These are phyloP conservation scores for Phrynocephalus forsythii DNA, from an alignment of 2,797 vertebrate genomes.

Conservation along the genomic window DNA sequence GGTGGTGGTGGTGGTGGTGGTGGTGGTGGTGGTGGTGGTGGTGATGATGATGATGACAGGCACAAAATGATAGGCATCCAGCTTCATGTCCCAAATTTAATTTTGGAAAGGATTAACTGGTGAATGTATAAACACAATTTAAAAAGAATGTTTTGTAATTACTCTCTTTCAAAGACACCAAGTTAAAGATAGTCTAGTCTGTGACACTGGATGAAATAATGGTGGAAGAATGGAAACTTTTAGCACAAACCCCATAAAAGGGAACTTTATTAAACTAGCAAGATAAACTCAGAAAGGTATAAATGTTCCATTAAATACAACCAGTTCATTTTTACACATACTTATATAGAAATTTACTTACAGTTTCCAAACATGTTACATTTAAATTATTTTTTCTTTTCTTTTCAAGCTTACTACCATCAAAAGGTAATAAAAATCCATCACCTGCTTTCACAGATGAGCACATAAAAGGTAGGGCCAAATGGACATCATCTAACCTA, in stretches of 20 bases:
- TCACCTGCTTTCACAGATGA: conserved; percentile 71
- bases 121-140: conserved; percentile 28
- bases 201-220: background rate
- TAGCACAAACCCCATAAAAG: conserved; percentile 67
- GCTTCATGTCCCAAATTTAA: background rate
- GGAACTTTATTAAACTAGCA: conserved; percentile 82
- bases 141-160: background rate
- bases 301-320: conserved; percentile 84
- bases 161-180: background rate
- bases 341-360: conserved; percentile 78
- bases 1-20: no score
- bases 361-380: conserved; percentile 71
- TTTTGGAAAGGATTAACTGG: conserved; percentile 2
- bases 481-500: conserved; percentile 50
- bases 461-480: conserved; percentile 50
- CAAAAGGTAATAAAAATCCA: conserved; percentile 67
- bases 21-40: background rate
- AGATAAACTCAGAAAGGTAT: conserved; percentile 78
- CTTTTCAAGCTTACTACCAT: conserved; percentile 74
- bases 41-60: no score
- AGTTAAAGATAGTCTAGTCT: conserved; percentile 10
- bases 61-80: background rate
- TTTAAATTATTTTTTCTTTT: conserved; percentile 77
- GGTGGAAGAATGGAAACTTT: conserved; percentile 50
- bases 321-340: conserved; percentile 75